Percentiles rank a stretch among this genome's conserved stretches.
Evolutionary conservation across 2,113 vertebrate genomes (phyloP).

Genomic region (Numida meleagris): DNA sequence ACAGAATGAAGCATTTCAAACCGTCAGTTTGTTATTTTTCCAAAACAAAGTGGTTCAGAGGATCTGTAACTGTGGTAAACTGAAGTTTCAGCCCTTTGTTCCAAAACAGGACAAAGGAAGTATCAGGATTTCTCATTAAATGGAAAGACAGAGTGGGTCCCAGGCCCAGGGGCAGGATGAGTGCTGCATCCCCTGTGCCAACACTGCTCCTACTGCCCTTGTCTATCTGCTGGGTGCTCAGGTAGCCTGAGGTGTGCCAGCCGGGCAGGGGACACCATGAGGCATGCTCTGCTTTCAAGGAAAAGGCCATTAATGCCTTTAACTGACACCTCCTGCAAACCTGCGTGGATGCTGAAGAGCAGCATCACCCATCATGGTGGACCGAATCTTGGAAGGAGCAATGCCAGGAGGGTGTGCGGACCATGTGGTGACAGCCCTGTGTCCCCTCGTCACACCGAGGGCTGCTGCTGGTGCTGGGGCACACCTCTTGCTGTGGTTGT

Average conservation of each 20-base stretch:
- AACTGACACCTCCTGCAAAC: background rate
- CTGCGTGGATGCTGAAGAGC: background rate
- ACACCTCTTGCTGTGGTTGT: background rate
- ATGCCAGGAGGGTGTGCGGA: background rate
- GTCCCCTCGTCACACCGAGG: background rate
- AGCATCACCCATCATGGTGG: background rate
- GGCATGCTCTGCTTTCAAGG: background rate
- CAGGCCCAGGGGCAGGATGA: background rate
- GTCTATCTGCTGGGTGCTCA: fast-evolving
- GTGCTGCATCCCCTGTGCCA: background rate
- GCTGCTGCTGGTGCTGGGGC: background rate
- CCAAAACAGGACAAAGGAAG: background rate
- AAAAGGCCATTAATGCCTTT: background rate
- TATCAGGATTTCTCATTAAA: background rate
- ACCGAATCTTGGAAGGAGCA: fast-evolving
- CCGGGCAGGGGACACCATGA: background rate
- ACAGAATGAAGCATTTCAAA: constrained; percentile 21
- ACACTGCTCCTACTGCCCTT: background rate
- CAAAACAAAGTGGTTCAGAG: background rate
- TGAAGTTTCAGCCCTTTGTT: background rate
- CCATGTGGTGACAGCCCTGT: fast-evolving
- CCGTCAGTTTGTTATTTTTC: background rate
- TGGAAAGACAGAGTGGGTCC: background rate
- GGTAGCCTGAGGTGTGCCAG: fast-evolving
- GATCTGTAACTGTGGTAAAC: background rate